Evolutionary conservation across 2,888 invertebrate species (phyloP).

Genomic region (Microchrysa polita): DNA sequence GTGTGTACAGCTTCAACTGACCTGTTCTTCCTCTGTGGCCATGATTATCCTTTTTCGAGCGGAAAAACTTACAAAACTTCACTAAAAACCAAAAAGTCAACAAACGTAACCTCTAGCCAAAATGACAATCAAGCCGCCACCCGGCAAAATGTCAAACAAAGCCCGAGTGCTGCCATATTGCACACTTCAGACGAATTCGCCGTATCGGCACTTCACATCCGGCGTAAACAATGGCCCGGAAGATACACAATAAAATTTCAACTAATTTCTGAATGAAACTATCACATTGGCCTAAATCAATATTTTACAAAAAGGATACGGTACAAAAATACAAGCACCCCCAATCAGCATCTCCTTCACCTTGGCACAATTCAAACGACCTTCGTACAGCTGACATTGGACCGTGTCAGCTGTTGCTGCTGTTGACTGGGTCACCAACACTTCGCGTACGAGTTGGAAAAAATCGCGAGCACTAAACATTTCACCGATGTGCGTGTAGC

Average conservation of each 20-base stretch:
- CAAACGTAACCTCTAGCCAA: slow-evolving; percentile 9
- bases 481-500: slow-evolving; percentile 86
- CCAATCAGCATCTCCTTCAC: slow-evolving; percentile 62
- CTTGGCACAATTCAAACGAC: slow-evolving; percentile 61
- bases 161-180: slow-evolving; percentile 12
- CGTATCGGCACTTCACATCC: not conserved
- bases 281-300: not conserved
- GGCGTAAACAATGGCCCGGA: not conserved
- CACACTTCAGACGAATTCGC: not conserved
- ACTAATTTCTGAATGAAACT: not conserved
- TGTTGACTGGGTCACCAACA: slow-evolving; percentile 39
- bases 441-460: slow-evolving; percentile 64
- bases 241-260: not conserved
- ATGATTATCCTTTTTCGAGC: slow-evolving; percentile 51
- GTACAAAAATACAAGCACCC: slow-evolving; percentile 65
- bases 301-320: slow-evolving; percentile 65
- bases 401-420: slow-evolving; percentile 31
- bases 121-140: slow-evolving; percentile 3
- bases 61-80: not conserved
- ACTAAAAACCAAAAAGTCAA: not conserved
- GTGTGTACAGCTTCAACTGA: slow-evolving; percentile 49
- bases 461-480: slow-evolving; percentile 84
- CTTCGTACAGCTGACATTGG: slow-evolving; percentile 60
- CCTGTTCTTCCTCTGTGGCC: slow-evolving; percentile 63
- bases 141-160: slow-evolving; percentile 8